Conservation (phyloP, 2,888 invertebrate genomes). For the Rhopalosiphum nymphaeae region DNA sequence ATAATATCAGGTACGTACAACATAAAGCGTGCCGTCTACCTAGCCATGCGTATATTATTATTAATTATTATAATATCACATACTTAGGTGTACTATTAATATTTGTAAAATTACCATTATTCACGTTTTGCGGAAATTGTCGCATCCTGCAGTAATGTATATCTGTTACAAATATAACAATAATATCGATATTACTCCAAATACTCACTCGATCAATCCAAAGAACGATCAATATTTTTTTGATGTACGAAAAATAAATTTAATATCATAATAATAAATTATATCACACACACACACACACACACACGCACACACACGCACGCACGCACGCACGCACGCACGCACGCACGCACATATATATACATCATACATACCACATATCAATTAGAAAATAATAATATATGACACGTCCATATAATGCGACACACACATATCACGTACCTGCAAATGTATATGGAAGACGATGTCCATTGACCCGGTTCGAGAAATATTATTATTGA, state of each 20-base stretch:
- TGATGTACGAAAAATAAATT: background rate
- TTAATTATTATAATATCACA: background rate
- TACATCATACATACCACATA: background rate
- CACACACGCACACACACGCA: no score
- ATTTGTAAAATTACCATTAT: background rate
- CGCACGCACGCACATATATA: background rate
- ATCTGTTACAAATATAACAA: background rate
- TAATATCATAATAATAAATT: no score
- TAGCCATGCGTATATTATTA: background rate
- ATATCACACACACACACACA: background rate
- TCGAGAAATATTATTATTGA: conserved; percentile 38
- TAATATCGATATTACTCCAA: background rate
- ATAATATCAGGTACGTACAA: background rate
- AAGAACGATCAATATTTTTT: background rate
- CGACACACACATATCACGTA: background rate
- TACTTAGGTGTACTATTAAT: background rate
- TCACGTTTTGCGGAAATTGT: background rate
- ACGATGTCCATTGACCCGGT: conserved; percentile 42
- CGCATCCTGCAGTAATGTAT: background rate
- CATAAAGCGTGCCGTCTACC: background rate
- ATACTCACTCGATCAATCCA: background rate
- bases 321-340: no score
- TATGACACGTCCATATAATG: background rate
- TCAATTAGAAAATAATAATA: background rate
- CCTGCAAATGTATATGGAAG: background rate